phyloP scores from a whole-genome alignment of 2,797 vertebrate genomes.

The Pantherophis alleghaniensis region DNA sequence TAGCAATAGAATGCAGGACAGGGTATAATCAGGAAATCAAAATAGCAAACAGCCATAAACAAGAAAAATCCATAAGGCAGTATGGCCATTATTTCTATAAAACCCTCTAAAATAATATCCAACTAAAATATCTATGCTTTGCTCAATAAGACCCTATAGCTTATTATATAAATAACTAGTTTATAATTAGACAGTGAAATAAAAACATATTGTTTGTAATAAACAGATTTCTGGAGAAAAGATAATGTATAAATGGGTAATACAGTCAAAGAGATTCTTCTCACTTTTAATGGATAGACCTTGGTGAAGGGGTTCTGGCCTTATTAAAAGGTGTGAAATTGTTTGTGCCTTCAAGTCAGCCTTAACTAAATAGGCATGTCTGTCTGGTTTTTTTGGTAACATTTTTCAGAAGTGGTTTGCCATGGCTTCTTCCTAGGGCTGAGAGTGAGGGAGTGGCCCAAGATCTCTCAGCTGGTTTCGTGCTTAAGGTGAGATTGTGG shows the following conservation, averaged over 20 bases:
- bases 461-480: neutral
- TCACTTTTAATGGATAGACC: neutral
- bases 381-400: neutral
- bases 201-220: neutral
- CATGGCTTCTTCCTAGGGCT: neutral
- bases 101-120: neutral
- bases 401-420: neutral
- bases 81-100: neutral
- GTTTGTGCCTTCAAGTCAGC: neutral
- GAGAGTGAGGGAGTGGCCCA: neutral
- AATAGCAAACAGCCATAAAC: neutral
- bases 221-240: neutral
- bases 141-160: neutral
- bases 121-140: neutral
- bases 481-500: neutral
- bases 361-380: neutral
- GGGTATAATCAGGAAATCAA: neutral
- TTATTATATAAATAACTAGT: neutral
- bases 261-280: neutral
- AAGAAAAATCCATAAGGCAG: neutral
- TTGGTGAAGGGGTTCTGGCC: neutral
- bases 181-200: neutral
- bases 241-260: neutral
- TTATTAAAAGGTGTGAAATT: neutral
- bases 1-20: neutral